A percentile compares a stretch with the other conserved stretches of the same genome.
These are phyloP conservation scores for Loxodonta africana DNA, from an alignment of 2,113 vertebrate species.

Conservation along the genomic window DNA sequence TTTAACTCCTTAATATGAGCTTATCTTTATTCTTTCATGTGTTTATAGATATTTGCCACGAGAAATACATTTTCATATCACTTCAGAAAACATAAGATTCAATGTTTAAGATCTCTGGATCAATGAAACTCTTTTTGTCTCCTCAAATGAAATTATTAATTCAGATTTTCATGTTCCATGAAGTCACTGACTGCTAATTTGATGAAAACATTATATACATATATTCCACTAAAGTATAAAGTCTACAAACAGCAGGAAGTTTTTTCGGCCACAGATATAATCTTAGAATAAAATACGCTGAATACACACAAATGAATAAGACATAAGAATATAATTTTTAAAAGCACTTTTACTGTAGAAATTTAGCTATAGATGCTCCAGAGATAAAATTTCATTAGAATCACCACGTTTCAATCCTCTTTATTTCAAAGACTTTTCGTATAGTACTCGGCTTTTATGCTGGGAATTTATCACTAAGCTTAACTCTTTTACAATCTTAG, in stretches of 20 bases:
- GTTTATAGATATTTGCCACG: neutral
- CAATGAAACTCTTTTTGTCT: neutral
- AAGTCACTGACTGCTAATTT: constrained; percentile 56
- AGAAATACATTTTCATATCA: neutral
- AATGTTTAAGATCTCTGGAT: neutral
- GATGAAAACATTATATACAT: constrained; percentile 53
- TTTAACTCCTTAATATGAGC: neutral
- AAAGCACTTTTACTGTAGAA: constrained; percentile 2
- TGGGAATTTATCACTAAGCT: constrained; percentile 32
- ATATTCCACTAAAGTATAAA: constrained; percentile 32
- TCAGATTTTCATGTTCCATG: constrained; percentile 3
- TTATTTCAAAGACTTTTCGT: constrained; percentile 47
- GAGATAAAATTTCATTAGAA: constrained; percentile 60
- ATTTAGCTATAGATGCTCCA: neutral
- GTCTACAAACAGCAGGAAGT: neutral
- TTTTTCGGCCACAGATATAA: neutral
- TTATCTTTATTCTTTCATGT: neutral
- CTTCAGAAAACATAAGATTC: constrained; percentile 4
- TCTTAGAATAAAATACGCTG: constrained; percentile 46
- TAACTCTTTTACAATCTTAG: constrained; percentile 32
- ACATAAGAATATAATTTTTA: constrained; percentile 11
- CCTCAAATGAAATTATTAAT: constrained; percentile 28
- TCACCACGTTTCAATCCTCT: neutral
- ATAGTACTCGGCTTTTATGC: neutral
- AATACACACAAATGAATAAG: constrained; percentile 39